Conservation (phyloP, 2,113 vertebrate species). For the Rafetus swinhoei region DNA sequence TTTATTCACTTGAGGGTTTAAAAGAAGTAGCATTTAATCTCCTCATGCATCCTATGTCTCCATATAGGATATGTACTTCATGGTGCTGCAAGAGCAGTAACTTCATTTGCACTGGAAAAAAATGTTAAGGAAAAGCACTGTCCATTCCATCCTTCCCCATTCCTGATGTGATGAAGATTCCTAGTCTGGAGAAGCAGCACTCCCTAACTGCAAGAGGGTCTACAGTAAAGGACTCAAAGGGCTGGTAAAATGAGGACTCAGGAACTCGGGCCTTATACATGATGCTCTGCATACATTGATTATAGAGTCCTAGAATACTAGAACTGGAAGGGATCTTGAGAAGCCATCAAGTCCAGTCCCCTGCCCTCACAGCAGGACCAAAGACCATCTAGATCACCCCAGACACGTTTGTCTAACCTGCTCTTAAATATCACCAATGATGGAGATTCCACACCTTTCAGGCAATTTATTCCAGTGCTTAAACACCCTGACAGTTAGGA, state of each 20-base stretch:
- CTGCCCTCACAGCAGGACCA: too few species aligned
- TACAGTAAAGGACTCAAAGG: not conserved
- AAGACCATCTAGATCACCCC: too few species aligned
- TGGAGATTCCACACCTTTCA: too few species aligned
- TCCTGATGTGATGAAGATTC: conserved; percentile 20
- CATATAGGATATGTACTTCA: conserved; percentile 47
- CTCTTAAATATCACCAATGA: too few species aligned
- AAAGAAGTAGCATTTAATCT: conserved; percentile 32
- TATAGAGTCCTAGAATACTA: not conserved
- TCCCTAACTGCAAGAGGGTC: conserved; percentile 51
- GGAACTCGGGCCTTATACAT: not conserved
- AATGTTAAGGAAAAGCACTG: conserved; percentile 73
- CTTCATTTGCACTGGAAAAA: not conserved
- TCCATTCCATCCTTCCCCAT: conserved; percentile 64
- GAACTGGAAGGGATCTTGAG: too few species aligned
- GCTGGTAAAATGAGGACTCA: not conserved
- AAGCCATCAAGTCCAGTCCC: too few species aligned
- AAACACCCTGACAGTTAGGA: too few species aligned
- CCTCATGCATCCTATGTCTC: conserved; percentile 31
- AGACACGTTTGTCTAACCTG: too few species aligned
- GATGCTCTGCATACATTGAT: not conserved
- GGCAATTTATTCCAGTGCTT: too few species aligned
- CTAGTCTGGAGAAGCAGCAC: conserved; percentile 47
- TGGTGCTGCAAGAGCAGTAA: conserved; percentile 46
- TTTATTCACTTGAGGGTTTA: conserved; percentile 43